Base-by-base conservation (phyloP, 2,888 invertebrate genomes). In the Silvanus unidentatus region DNA sequence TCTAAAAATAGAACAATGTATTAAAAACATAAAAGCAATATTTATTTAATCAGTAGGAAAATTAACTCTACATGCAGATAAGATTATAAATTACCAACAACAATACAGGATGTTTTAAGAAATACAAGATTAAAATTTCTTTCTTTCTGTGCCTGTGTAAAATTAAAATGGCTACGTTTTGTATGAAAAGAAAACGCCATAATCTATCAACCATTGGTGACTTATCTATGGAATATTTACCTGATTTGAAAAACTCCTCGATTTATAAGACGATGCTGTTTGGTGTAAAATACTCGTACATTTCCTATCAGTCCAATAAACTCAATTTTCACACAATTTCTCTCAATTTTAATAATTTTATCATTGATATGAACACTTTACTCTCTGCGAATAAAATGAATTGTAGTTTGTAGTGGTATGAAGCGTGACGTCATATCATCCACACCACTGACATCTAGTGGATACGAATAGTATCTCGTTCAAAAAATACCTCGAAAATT, bases 361-460 rank as follows among this genome's bases (percentile, higher is more conserved):
- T 42, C 53, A 53, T 42, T 53, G 53, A 57, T 57, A 58, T 55
- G 57, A 54, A 58, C 63, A 52, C 59, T 57, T 53, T 57, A 55
- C 57, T 54, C 55, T 55, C 59, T 57, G 54, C 57, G 56, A 54
- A 52, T 51, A 60, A 62, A 63, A 60, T 61, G 61, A 59, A 48
- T 52, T 57, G 52, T 47, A 46, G 47, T 22, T 22, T 22, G 22
- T 22, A 22, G 22, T 22, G 22, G 4, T 22, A 22, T 22, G 4
- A n/a, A n/a, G 22, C 8, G 22, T 22, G 22, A 22, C 22, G 22
- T 22, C 22, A 22, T 22, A 8, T 22, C 8, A 5, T 22, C 8
- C 4, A 5, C 8, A 22, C 3, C 22, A 22, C 4, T 22, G 22
- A 3, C 22, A 22, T 22, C 22, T 22, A 22, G 8, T 8, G 22